Evolutionary conservation across 2,113 vertebrate genomes (phyloP).

Genomic region (Cacatua alba): DNA sequence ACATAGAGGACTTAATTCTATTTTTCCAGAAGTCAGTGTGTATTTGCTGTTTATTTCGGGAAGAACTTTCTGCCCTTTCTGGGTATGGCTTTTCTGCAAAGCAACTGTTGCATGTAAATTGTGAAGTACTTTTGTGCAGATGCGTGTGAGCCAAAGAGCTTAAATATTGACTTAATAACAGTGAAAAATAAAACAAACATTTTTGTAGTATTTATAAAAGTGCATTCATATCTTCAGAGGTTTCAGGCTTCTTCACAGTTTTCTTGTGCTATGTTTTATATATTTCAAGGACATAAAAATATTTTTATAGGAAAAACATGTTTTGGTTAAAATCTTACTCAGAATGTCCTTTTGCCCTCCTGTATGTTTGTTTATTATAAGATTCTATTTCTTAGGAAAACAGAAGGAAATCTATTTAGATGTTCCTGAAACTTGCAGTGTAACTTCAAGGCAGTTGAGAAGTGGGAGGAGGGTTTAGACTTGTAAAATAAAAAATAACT

Average conservation of each 20-base stretch:
- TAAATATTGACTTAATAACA: slow-evolving; percentile 31
- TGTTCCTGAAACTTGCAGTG: slow-evolving; percentile 58
- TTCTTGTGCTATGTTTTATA: slow-evolving; percentile 53
- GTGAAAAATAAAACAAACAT: slow-evolving; percentile 34
- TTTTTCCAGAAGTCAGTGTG: not conserved
- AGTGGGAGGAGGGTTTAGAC: not conserved
- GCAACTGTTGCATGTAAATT: not conserved
- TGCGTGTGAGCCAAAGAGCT: not conserved
- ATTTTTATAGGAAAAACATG: slow-evolving; percentile 69
- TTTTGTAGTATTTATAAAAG: slow-evolving; percentile 34
- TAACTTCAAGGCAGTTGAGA: slow-evolving; percentile 43
- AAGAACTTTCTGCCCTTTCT: not conserved
- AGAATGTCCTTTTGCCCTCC: slow-evolving; percentile 62
- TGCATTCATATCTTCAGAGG: slow-evolving; percentile 6
- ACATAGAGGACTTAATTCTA: not conserved
- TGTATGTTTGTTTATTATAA: slow-evolving; percentile 65
- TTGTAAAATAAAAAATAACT: slow-evolving; percentile 48
- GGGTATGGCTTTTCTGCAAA: not conserved
- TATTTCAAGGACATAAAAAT: slow-evolving; percentile 68
- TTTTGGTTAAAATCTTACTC: slow-evolving; percentile 67
- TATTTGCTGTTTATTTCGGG: not conserved
- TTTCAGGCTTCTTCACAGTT: slow-evolving; percentile 31
- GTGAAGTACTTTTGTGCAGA: not conserved
- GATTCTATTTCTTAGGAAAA: slow-evolving; percentile 67
- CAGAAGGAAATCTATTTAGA: slow-evolving; percentile 60